Evolutionary conservation across 35 echinoderm and acorn worm genomes (phyloP).

Genomic region (Hemicentrotus pulcherrimus): DNA sequence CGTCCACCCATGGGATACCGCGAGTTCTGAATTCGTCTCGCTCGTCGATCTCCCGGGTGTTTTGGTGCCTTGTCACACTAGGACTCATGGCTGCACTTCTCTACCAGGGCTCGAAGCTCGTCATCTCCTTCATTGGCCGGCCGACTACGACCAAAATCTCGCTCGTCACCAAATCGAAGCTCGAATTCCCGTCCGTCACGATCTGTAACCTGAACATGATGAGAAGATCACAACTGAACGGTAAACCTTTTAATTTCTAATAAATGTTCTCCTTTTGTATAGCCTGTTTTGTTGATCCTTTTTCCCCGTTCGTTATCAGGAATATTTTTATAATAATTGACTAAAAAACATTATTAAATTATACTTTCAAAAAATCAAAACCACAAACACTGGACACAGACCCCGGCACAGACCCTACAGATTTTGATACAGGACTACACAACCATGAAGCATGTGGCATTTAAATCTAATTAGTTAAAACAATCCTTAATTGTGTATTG

Average conservation of each 20-base stretch:
- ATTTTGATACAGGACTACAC: too few species aligned
- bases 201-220: conserved; percentile 89
- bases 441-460: too few species aligned
- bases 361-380: too few species aligned
- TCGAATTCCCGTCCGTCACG: conserved; percentile 77
- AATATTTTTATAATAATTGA: too few species aligned
- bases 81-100: conserved; percentile 48
- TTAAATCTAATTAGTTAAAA: too few species aligned
- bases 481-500: too few species aligned
- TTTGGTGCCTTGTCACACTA: conserved; percentile 60
- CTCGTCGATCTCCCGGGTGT: conserved; percentile 51
- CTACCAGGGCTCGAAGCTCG: conserved; percentile 34
- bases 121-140: conserved; percentile 56
- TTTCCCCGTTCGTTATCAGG: too few species aligned
- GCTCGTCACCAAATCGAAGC: conserved; percentile 62
- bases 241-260: not conserved
- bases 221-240: conserved; percentile 54
- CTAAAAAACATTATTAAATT: too few species aligned
- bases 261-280: too few species aligned
- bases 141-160: conserved; percentile 67
- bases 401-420: too few species aligned
- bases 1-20: conserved; percentile 81
- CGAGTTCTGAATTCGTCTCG: conserved; percentile 52
- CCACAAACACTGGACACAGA: too few species aligned
- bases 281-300: too few species aligned